Percentiles rank a stretch among this genome's conserved stretches.
Conservation (phyloP, 2,888 invertebrate species). For the Oscheius sp. region DNA sequence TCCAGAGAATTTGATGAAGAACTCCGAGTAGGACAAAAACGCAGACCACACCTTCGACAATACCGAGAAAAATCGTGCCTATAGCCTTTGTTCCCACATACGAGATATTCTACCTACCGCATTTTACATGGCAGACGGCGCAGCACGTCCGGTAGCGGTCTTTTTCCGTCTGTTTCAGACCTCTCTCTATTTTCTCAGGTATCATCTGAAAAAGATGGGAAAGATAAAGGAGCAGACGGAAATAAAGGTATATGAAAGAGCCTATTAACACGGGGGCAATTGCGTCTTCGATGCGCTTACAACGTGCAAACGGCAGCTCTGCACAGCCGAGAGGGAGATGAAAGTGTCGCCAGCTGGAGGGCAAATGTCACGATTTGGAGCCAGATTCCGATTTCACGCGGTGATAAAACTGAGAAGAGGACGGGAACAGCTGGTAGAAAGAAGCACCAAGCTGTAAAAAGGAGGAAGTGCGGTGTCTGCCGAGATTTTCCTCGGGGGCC, state of each 20-base stretch:
- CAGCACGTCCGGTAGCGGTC: conserved; percentile 58
- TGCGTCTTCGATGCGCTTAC: conserved; percentile 31
- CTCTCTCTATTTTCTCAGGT: conserved; percentile 26
- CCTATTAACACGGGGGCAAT: conserved; percentile 31
- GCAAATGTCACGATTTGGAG: conserved; percentile 33
- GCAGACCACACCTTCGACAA: conserved; percentile 60
- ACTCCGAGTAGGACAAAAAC: conserved; percentile 57
- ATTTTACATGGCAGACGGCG: conserved; percentile 67
- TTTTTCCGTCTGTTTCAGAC: conserved; percentile 27
- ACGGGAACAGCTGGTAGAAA: not conserved
- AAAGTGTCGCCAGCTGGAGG: conserved; percentile 36
- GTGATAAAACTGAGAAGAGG: conserved; percentile 12
- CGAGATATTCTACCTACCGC: conserved; percentile 38
- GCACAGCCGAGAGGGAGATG: conserved; percentile 12
- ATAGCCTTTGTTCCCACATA: conserved; percentile 5
- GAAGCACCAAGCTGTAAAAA: not conserved
- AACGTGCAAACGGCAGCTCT: conserved; percentile 32
- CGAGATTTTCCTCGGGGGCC: too few relatives aligned
- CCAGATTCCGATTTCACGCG: conserved; percentile 2
- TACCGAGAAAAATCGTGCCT: conserved; percentile 67
- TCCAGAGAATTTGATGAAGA: conserved; percentile 64
- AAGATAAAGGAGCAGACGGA: not conserved
- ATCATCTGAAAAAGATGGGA: conserved; percentile 14
- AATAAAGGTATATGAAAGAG: not conserved
- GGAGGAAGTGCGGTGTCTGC: not conserved